Conservation (phyloP, 2,113 vertebrate genomes). For the Ochotona curzoniae region DNA sequence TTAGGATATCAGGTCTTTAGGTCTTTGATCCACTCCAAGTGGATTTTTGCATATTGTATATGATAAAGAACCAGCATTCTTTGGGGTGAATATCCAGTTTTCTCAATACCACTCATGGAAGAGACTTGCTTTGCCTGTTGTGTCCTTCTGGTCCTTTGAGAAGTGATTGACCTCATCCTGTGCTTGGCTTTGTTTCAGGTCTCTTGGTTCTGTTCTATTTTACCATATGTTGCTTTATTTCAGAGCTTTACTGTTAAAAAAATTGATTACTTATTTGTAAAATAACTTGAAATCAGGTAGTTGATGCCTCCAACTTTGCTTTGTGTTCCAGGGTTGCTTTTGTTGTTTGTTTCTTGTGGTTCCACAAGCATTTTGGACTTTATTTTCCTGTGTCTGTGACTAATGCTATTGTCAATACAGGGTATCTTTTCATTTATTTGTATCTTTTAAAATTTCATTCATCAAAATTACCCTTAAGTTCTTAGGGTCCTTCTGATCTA, state of each 20-base stretch:
- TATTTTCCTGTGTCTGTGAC: neutral
- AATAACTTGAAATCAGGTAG: neutral
- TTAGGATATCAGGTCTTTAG: neutral
- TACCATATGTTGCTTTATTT: neutral
- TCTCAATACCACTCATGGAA: neutral
- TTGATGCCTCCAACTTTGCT: too few species aligned
- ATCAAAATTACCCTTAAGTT: neutral
- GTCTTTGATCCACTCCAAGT: neutral
- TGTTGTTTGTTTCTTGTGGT: neutral
- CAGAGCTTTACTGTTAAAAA: neutral
- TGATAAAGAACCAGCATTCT: neutral
- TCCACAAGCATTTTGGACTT: neutral
- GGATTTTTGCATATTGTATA: neutral
- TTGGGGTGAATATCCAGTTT: neutral
- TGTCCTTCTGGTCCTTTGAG: neutral
- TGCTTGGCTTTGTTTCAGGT: neutral
- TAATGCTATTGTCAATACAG: neutral
- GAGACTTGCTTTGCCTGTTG: neutral
- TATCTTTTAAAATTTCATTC: neutral
- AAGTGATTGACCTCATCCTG: neutral
- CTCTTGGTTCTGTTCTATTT: neutral
- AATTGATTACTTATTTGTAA: neutral
- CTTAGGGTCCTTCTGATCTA: slow-evolving; percentile 27
- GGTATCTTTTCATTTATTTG: neutral
- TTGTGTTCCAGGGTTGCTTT: neutral